phyloP scores from a whole-genome alignment of 2,113 vertebrate genomes.

The Caretta caretta region DNA sequence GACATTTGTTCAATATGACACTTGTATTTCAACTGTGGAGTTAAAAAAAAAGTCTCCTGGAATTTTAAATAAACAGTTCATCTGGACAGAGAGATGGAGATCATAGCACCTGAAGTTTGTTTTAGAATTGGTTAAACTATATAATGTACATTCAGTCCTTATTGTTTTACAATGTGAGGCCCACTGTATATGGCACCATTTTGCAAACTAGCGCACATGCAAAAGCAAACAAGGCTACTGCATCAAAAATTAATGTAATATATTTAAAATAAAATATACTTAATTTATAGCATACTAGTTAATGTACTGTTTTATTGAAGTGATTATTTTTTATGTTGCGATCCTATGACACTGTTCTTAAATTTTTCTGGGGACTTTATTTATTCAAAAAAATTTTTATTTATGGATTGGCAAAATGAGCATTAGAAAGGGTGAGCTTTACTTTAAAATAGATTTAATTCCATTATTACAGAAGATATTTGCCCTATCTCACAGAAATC shows the following conservation, averaged over 20 bases:
- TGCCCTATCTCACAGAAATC: too few species aligned
- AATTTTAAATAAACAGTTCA: neutral
- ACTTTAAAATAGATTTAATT: neutral
- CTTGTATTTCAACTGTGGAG: neutral
- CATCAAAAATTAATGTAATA: neutral
- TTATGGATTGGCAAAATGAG: slow-evolving; percentile 1
- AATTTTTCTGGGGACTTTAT: neutral
- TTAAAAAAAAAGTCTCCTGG: fast-evolving
- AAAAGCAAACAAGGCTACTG: neutral
- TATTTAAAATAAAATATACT: neutral
- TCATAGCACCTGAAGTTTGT: too few species aligned
- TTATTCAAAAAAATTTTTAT: neutral
- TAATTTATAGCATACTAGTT: fast-evolving
- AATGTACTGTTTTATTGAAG: neutral
- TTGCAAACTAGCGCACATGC: neutral
- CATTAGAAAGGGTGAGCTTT: neutral
- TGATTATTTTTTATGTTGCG: too few species aligned
- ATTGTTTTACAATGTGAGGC: too few species aligned
- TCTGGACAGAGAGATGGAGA: too few species aligned
- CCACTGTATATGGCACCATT: neutral
- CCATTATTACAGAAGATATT: too few species aligned
- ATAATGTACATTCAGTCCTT: too few species aligned
- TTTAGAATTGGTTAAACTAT: too few species aligned
- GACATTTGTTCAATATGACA: neutral
- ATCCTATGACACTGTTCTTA: neutral